Evolutionary conservation across 1,140 invertebrate genomes (phyloP), one percentile per base, ranked within the genome.

Genomic region (Diprion similis): DNA sequence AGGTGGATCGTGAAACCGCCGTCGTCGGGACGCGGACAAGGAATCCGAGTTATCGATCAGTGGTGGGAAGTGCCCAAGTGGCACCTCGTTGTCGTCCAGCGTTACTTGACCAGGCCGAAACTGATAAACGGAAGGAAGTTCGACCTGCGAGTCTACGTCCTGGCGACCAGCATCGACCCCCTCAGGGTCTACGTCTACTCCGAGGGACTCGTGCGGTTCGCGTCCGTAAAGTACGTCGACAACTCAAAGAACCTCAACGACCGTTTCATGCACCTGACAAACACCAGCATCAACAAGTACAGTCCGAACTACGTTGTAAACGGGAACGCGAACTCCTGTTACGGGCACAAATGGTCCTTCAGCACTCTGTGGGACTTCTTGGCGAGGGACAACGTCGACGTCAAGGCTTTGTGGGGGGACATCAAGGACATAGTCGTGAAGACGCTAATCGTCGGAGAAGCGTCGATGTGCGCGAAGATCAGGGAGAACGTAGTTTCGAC

Each of bases 101-200:
- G 89, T 77, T 98, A 99, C 82, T 92, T 98, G 73, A 90, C 92
- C 66, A 93, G 95, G 81, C 97, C 97, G 9, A 91, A 95, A 82
- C 89, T 98, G 13, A 97, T 98, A 74, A 97, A 98, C 88, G 95
- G 94, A 66, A 96, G 94, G 83, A 99, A 99, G 89, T 99, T 99
- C 89, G 82, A 83, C 75, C 85, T 95, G 17, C 85, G 93, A 59
- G 78, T 95, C 17, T 95, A 95, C 84, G 92, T 94, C 10, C 89
- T 93, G 59, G 90, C 95, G 7, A 93, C 93, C 0, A 92, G 90
- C 47, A 90, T 94, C 79, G 89, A 94, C 85, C 93, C 93, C 37
- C 85, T 90, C 11, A 85, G 91, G 51, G 89, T 94, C 51, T 95
- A 95, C 81, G 80, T 94, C 65, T 94, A 92, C 84, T 89, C 93